A percentile compares a stretch with the other conserved stretches of the same genome.
Conservation (phyloP, 2,888 invertebrate genomes). For the Metacarcinus magister region DNA sequence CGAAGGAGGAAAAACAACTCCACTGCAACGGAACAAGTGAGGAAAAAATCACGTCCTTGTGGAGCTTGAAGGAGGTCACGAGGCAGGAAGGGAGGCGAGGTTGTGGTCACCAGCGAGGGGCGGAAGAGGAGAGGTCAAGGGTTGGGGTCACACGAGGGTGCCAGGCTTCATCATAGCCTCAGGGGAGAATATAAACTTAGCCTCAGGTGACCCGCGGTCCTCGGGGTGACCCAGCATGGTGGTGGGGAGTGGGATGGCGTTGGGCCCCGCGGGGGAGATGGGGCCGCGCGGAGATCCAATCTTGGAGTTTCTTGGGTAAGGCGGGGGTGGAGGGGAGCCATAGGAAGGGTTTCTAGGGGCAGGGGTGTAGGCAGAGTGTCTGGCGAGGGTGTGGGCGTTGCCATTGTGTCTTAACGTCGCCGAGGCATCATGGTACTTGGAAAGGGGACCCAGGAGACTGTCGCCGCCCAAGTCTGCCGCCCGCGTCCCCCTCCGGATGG, state of each 20-base stretch:
- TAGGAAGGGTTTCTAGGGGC: slow-evolving; percentile 29
- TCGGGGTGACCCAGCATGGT: not conserved
- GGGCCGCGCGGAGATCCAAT: slow-evolving; percentile 64
- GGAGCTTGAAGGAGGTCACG: not conserved
- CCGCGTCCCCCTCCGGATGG: slow-evolving; percentile 75
- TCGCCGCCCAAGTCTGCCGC: slow-evolving; percentile 60
- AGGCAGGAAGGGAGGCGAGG: slow-evolving; percentile 26
- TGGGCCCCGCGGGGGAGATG: slow-evolving; percentile 59
- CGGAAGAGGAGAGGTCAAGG: not conserved
- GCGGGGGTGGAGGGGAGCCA: slow-evolving; percentile 72
- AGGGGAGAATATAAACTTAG: slow-evolving; percentile 81
- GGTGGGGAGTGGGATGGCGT: slow-evolving; percentile 22
- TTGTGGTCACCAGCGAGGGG: not conserved
- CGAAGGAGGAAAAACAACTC: not conserved
- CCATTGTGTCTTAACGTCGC: slow-evolving; percentile 69
- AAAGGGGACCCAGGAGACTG: not conserved
- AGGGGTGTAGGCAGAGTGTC: slow-evolving; percentile 69
- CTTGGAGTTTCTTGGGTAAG: slow-evolving; percentile 68
- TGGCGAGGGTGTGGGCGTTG: slow-evolving; percentile 62
- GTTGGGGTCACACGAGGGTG: slow-evolving; percentile 81
- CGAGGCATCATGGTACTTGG: slow-evolving; percentile 55
- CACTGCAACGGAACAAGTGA: not conserved
- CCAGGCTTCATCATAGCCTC: slow-evolving; percentile 82
- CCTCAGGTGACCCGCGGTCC: slow-evolving; percentile 68
- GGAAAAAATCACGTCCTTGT: not conserved